A percentile compares a stretch with the other conserved stretches of the same genome.
Conservation (phyloP, 2,797 vertebrate species). For the Odontamblyopus lacepedii region DNA sequence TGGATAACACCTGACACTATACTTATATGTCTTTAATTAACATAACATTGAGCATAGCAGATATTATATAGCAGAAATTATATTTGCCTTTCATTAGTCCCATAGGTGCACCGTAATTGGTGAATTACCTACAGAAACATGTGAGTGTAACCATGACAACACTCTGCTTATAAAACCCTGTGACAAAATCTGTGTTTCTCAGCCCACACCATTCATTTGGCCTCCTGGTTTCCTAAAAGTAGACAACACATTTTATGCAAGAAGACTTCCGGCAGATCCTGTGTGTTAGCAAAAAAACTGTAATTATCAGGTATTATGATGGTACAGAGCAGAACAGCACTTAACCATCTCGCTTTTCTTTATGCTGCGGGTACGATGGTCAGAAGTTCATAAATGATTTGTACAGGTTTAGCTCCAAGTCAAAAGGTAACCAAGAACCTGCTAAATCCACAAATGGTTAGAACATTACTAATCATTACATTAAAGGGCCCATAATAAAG, state of each 20-base stretch:
- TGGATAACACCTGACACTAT: too few species aligned
- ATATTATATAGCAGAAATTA: neutral
- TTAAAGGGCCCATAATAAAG: too few species aligned
- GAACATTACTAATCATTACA: too few species aligned
- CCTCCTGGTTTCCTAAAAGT: neutral
- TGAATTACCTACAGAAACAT: conserved; percentile 4
- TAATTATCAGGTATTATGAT: neutral
- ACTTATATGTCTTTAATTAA: too few species aligned
- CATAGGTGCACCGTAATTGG: neutral
- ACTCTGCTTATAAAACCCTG: conserved; percentile 18
- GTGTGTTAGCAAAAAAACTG: neutral
- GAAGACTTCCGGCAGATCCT: neutral
- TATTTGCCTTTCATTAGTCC: neutral
- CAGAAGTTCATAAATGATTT: too few species aligned
- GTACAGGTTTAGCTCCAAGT: too few species aligned
- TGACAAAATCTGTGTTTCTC: conserved; percentile 10
- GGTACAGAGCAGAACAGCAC: neutral
- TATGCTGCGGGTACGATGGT: too few species aligned
- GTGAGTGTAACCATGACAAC: conserved; percentile 44
- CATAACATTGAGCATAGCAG: too few species aligned
- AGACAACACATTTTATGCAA: neutral
- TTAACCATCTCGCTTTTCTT: too few species aligned
- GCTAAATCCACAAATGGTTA: too few species aligned
- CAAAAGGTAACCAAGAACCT: too few species aligned
- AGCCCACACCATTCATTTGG: neutral